Evolutionary conservation across 2,888 invertebrate genomes (phyloP), one percentile per base, ranked within the genome.

Genomic region (Scaptomyza polygonia): DNA sequence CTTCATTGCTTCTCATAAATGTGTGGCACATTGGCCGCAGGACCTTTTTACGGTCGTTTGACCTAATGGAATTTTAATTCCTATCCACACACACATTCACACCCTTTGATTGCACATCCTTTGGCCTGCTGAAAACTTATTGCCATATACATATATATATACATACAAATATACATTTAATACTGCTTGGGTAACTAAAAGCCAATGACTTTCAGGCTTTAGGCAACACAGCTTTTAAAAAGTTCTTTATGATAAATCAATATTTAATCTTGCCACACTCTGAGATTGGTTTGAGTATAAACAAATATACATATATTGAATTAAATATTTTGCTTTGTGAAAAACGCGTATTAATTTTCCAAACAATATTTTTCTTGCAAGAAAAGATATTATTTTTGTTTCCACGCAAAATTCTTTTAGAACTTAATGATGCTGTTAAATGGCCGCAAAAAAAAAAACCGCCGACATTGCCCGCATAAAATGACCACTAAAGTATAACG

Each of bases 51-150:
- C 72, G 83, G 65, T 75, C 66, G 52, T 49, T 82, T 79, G 67
- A 64, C 63, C 69, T 82, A 76, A 80, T 85, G 83, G 61, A 56
- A 70, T 79, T 85, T 80, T 85, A 82, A 80, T 80, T 82, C 68
- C 63, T 51, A 56, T 66, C 47, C 44, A 62, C 59, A 42, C 59
- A 42, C 36, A 59, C 55, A 63, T 64, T 79, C 77, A 75, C 76
- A 61, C 69, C 67, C 53, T 32, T 63, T 12, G 14, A 7, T 18
- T 18, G 40, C 36, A 36, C 36, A 40, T 11, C 12, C 40, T 40
- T 40, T 18, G 18, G 12, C 11, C 42, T 21, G 9, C 2, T 11
- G 1, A 14, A 36, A 7, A 39, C 16, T 39, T 39, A 39, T 16
- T 8, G 16, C 16, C 39, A 39, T 16, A 39, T 39, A 16, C 16